Evolutionary conservation across 1,140 invertebrate genomes (phyloP).

Genomic region (Trichonephila clavata): DNA sequence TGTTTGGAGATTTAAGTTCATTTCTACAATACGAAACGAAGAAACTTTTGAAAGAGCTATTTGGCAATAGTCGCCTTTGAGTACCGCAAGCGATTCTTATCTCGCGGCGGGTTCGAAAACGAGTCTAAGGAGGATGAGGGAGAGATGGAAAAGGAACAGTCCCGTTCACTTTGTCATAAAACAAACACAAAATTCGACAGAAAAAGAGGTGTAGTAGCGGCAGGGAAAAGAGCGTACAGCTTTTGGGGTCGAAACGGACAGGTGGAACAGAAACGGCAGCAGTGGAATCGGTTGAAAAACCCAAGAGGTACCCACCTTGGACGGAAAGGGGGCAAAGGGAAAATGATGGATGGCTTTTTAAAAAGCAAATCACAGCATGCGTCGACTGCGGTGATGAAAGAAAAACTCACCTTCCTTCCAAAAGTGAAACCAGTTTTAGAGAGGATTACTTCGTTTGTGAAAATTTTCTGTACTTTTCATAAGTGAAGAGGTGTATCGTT

Average conservation of each 20-base stretch:
- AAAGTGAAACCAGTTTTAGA: constrained; percentile 18
- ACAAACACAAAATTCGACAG: constrained; percentile 1
- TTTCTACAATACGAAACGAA: too few relatives aligned
- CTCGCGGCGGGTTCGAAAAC: background rate
- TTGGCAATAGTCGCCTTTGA: too few relatives aligned
- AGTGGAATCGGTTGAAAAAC: background rate
- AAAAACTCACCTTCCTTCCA: background rate
- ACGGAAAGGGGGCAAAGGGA: constrained; percentile 7
- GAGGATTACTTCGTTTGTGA: background rate
- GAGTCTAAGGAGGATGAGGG: background rate
- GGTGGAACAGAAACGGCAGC: constrained; percentile 19
- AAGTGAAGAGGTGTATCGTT: too few relatives aligned
- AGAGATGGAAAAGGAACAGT: constrained; percentile 31
- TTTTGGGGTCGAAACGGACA: constrained; percentile 37
- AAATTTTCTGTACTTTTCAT: background rate
- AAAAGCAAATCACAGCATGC: constrained; percentile 32
- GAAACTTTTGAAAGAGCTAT: too few relatives aligned
- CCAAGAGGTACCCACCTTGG: background rate
- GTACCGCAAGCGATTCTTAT: constrained; percentile 19
- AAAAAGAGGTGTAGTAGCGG: background rate
- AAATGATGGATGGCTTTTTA: constrained; percentile 61
- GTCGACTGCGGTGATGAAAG: background rate
- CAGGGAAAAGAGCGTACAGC: background rate
- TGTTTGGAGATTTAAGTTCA: too few relatives aligned
- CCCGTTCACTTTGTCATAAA: constrained; percentile 20